Evolutionary conservation across 30 jellyfish, hydroid and myxozoan genomes (phyloP).

Genomic region (Cassiopea andromeda): DNA sequence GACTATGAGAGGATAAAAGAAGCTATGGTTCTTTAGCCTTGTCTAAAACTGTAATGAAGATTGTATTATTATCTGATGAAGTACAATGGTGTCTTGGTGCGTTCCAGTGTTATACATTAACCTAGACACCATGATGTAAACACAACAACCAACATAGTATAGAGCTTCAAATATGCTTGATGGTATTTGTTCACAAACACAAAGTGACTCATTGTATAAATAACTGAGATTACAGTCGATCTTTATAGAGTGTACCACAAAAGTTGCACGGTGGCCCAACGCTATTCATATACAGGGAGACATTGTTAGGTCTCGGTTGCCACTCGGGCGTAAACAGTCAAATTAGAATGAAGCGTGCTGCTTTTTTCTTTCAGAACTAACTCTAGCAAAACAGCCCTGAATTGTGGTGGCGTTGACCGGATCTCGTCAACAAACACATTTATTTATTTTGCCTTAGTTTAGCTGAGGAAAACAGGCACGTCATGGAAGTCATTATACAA

Average conservation of each 20-base stretch:
- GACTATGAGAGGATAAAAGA: background rate
- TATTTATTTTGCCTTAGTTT: too few relatives aligned
- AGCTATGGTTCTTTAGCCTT: background rate
- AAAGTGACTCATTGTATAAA: conserved; percentile 4
- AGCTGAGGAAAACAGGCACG: too few relatives aligned
- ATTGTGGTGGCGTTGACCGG: too few relatives aligned
- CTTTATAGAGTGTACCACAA: conserved; percentile 8
- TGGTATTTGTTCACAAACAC: conserved; percentile 1
- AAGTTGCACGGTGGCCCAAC: conserved; percentile 8
- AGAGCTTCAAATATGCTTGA: background rate
- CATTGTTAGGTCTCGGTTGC: background rate
- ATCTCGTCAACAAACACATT: too few relatives aligned
- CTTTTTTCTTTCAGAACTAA: too few relatives aligned
- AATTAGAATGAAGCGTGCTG: background rate
- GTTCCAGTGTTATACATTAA: background rate
- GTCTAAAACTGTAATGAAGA: background rate
- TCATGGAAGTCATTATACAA: too few relatives aligned
- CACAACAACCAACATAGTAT: background rate
- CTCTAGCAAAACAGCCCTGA: too few relatives aligned
- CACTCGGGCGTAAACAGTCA: background rate
- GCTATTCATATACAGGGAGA: background rate
- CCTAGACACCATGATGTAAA: background rate
- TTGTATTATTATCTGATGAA: background rate
- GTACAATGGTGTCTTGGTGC: background rate
- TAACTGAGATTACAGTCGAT: background rate